phyloP scores from a whole-genome alignment of 2,113 vertebrate genomes.

The Xiphorhynchus elegans region DNA sequence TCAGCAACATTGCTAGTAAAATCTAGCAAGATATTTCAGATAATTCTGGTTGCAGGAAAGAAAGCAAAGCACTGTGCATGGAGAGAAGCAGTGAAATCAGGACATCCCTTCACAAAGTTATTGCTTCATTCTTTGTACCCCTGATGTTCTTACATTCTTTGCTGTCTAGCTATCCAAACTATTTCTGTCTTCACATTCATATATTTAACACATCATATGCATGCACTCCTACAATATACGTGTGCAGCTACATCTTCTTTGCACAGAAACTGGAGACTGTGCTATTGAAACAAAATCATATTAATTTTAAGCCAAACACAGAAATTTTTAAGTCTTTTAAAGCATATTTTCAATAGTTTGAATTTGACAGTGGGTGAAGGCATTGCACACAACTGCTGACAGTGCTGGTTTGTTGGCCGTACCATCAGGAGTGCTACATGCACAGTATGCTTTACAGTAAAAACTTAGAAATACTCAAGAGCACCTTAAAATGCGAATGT shows the following conservation, averaged over 20 bases:
- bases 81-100: not conserved
- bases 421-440: not conserved
- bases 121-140: not conserved
- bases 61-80: not conserved
- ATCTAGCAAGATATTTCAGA: not conserved
- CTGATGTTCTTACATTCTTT: not conserved
- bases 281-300: not conserved
- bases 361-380: not conserved
- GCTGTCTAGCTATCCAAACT: not conserved
- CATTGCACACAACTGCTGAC: not conserved
- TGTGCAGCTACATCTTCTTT: rapidly evolving
- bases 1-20: not conserved
- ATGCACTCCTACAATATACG: not conserved
- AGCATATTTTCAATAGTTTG: not conserved
- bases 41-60: not conserved
- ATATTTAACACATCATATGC: not conserved
- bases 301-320: not conserved
- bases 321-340: not conserved
- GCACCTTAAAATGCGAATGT: not conserved
- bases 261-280: not conserved
- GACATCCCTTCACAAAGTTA: not conserved
- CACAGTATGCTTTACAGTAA: not conserved
- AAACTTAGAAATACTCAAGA: not conserved
- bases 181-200: not conserved
- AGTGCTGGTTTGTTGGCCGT: not conserved